phyloP scores from a whole-genome alignment of 2,113 vertebrate genomes.

The Sorex fumeus region DNA sequence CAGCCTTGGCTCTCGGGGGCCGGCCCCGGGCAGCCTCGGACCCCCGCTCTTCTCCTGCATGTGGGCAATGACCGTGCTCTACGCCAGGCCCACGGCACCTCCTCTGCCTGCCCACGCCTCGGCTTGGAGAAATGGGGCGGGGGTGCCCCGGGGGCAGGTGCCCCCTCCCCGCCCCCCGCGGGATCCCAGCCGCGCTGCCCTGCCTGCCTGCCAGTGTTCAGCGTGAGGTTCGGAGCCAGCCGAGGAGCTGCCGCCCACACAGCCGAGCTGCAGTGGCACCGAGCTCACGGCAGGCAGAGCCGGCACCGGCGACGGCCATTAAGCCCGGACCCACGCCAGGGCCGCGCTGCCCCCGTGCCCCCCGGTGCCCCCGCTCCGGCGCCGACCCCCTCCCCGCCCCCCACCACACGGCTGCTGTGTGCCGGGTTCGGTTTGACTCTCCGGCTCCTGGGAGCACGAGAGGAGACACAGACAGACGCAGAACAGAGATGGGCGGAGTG shows the following conservation, averaged over 20 bases:
- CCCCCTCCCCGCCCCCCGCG: not conserved
- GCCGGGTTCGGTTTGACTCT: not conserved
- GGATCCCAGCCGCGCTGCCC: conserved; percentile 56
- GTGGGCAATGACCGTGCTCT: not conserved
- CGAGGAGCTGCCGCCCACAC: conserved; percentile 92
- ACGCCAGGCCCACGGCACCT: rapidly evolving
- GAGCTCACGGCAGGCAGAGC: conserved; percentile 86
- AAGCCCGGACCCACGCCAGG: conserved; percentile 88
- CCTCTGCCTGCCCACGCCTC: no score
- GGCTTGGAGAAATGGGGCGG: rapidly evolving
- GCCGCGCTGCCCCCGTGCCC: conserved; percentile 84
- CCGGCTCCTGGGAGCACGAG: conserved; percentile 70
- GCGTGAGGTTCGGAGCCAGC: conserved; percentile 92
- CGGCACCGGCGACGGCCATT: conserved; percentile 88
- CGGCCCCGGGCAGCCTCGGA: no score
- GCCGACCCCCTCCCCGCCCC: conserved; percentile 73
- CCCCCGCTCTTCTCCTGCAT: not conserved
- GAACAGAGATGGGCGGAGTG: conserved; percentile 86
- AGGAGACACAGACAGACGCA: conserved; percentile 86
- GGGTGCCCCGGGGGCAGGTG: not conserved
- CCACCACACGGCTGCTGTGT: conserved; percentile 70
- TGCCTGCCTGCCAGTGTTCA: conserved; percentile 92
- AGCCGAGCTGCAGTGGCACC: conserved; percentile 89
- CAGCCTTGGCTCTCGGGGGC: no score
- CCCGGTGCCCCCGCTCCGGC: conserved; percentile 77